Evolutionary conservation across 2,888 invertebrate species (phyloP).

Genomic region (Hyalella azteca): DNA sequence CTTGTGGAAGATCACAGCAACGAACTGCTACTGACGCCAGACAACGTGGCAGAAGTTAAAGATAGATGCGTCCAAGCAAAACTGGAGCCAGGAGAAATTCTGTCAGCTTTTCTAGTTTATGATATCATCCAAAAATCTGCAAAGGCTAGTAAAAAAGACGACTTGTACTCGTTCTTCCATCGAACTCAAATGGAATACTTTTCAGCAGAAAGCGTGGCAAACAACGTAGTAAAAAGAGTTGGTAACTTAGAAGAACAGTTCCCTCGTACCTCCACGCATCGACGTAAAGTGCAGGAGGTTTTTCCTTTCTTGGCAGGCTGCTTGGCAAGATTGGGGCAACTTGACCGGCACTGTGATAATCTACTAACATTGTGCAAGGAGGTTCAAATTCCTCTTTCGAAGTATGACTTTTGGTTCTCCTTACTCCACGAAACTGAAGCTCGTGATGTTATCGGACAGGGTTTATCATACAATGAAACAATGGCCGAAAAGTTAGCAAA

Average conservation of each 20-base stretch:
- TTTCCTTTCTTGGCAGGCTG: slow-evolving; percentile 14
- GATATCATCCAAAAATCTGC: neutral
- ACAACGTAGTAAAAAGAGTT: neutral
- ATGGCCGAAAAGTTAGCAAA: neutral
- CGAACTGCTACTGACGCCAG: neutral
- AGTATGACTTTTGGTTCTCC: neutral
- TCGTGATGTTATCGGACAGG: neutral
- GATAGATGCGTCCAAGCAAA: neutral
- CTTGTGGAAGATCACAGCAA: neutral
- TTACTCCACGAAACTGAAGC: neutral
- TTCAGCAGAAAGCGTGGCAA: neutral
- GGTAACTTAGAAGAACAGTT: neutral
- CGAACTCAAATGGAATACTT: slow-evolving; percentile 29
- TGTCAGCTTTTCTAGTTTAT: neutral
- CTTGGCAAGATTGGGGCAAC: neutral
- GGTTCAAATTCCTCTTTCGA: neutral
- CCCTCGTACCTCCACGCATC: neutral
- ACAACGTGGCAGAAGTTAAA: neutral
- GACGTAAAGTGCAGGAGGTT: neutral
- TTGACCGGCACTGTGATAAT: neutral
- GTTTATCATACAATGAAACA: neutral
- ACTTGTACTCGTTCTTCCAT: neutral
- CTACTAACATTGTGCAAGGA: neutral
- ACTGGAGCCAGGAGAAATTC: neutral
- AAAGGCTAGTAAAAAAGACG: neutral